phyloP scores from a whole-genome alignment of 2,888 invertebrate genomes.

The Coleophora flavipennella region DNA sequence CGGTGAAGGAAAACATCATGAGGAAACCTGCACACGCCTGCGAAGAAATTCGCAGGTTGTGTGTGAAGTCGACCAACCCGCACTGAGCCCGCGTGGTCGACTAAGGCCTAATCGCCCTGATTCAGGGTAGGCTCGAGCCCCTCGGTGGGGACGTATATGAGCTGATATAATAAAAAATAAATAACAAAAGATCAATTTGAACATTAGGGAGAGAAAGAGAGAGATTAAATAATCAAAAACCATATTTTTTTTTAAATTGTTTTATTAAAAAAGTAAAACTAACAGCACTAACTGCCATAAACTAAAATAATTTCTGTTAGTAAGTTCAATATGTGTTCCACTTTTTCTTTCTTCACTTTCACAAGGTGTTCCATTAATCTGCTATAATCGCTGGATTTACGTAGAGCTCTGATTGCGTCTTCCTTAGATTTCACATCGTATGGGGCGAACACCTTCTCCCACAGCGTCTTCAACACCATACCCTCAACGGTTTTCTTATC shows the following conservation, averaged over 20 bases:
- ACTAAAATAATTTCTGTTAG: conserved; percentile 43
- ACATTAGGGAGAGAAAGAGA: too few species aligned
- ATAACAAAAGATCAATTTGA: too few species aligned
- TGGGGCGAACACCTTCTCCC: conserved; percentile 49
- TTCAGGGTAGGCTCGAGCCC: too few species aligned
- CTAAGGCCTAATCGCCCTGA: too few species aligned
- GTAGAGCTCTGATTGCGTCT: conserved; percentile 38
- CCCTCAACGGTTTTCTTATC: conserved; percentile 47
- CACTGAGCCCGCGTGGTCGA: too few species aligned
- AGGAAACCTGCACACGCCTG: too few species aligned
- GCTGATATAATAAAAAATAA: too few species aligned
- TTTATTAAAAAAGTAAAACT: not conserved
- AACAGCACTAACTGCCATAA: conserved; percentile 29
- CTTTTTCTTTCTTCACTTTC: conserved; percentile 43
- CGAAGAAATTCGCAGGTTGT: too few species aligned
- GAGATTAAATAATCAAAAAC: too few species aligned
- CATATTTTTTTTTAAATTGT: not conserved
- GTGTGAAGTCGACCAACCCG: too few species aligned
- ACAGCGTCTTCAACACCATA: conserved; percentile 49
- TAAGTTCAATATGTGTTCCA: conserved; percentile 35
- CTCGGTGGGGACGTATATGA: too few species aligned
- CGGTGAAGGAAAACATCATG: too few species aligned
- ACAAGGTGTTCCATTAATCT: conserved; percentile 35
- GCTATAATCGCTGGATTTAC: conserved; percentile 39
- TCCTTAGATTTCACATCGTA: conserved; percentile 40